phyloP scores from a whole-genome alignment of 2,113 vertebrate genomes.

The Dromiciops gliroides region DNA sequence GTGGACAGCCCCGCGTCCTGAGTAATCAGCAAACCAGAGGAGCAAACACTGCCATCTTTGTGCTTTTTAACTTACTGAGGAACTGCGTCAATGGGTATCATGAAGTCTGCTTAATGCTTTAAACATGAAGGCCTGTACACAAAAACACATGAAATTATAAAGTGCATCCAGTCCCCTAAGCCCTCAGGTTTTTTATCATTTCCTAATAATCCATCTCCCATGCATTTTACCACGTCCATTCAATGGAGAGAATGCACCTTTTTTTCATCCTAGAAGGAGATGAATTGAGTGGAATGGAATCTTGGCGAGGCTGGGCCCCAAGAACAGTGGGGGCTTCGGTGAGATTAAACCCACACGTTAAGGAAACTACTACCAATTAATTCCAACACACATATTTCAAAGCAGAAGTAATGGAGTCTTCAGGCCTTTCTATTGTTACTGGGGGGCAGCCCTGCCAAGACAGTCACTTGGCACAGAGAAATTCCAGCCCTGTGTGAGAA shows the following conservation, averaged over 20 bases:
- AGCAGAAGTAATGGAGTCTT: conserved; percentile 22
- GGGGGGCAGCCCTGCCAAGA: background rate
- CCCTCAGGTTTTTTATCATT: conserved; percentile 19
- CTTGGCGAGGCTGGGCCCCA: conserved; percentile 27
- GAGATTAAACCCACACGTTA: conserved; percentile 24
- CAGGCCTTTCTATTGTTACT: background rate
- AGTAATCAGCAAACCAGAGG: conserved; percentile 7
- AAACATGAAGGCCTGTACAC: conserved; percentile 13
- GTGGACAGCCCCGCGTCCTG: background rate
- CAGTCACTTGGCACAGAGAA: conserved; percentile 27
- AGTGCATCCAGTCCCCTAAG: background rate
- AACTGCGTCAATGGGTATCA: conserved; percentile 30
- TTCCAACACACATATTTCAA: conserved; percentile 40
- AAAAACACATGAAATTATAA: conserved; percentile 33
- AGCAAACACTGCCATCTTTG: conserved; percentile 19
- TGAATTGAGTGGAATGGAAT: conserved; percentile 38
- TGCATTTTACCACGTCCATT: conserved; percentile 40
- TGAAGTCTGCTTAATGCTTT: conserved; percentile 43
- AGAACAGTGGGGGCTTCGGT: conserved; percentile 12
- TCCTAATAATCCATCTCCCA: conserved; percentile 31
- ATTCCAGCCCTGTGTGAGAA: conserved; percentile 16
- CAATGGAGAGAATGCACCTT: conserved; percentile 10
- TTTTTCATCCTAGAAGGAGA: conserved; percentile 41
- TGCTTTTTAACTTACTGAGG: conserved; percentile 13
- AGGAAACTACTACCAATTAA: conserved; percentile 54